These are phyloP conservation scores for Tenrec ecaudatus DNA, from an alignment of 2,113 vertebrate species.

Conservation along the genomic window DNA sequence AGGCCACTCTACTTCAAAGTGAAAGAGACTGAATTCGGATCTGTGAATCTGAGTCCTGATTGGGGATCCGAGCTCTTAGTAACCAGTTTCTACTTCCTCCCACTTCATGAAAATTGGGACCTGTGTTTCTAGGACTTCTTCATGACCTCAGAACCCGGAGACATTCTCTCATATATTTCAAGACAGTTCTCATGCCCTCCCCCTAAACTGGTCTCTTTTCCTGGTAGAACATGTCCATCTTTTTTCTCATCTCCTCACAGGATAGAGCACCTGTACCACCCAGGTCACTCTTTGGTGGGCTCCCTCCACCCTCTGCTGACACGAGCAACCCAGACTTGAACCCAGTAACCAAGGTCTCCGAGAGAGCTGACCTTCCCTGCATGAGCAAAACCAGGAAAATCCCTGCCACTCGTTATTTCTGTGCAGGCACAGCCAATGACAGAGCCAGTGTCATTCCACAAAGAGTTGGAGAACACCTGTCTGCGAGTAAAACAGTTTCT, in stretches of 20 bases:
- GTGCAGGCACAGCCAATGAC: too few relatives aligned
- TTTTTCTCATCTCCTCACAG: background rate
- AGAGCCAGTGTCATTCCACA: background rate
- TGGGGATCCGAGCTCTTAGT: too few relatives aligned
- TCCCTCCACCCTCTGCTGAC: background rate
- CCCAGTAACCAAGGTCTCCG: background rate
- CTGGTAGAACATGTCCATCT: too few relatives aligned
- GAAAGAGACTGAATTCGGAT: background rate
- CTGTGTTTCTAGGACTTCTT: background rate
- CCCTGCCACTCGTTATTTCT: background rate
- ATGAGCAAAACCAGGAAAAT: background rate
- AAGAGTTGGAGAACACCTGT: background rate
- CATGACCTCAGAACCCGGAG: background rate
- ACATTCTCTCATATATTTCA: background rate
- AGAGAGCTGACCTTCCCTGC: background rate
- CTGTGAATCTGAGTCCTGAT: background rate
- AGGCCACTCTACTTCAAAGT: background rate
- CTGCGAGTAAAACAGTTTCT: background rate
- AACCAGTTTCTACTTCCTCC: background rate
- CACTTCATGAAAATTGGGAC: background rate
- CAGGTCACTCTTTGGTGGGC: background rate
- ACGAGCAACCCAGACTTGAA: background rate
- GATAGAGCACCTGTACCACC: background rate
- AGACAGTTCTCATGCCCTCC: background rate
- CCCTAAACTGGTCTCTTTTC: background rate